Conservation (phyloP, 2,888 invertebrate species). For the Caenorhabditis macrosperma region DNA sequence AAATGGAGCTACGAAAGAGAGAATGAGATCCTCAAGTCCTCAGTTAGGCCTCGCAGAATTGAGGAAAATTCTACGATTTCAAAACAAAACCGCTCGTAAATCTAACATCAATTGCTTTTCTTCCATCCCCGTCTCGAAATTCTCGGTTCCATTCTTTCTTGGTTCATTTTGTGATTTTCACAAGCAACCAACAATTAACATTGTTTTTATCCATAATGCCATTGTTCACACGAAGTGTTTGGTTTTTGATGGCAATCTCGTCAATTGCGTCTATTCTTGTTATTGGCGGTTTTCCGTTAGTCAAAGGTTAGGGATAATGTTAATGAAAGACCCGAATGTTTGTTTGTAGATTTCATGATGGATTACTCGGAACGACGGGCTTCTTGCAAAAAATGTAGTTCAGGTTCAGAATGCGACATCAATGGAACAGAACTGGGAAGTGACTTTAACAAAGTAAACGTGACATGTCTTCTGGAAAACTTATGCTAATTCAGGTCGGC, state of each 20-base stretch:
- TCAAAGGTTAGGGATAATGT: slow-evolving; percentile 20
- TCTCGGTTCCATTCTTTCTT: slow-evolving; percentile 29
- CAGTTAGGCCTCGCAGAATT: slow-evolving; percentile 38
- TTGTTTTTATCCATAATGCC: neutral
- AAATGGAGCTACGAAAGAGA: slow-evolving; percentile 26
- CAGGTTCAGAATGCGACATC: neutral
- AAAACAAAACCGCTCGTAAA: slow-evolving; percentile 52
- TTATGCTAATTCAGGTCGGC: neutral
- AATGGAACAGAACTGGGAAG: slow-evolving; percentile 1
- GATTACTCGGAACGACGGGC: too few relatives aligned
- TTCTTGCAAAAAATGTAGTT: neutral
- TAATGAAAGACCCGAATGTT: too few relatives aligned
- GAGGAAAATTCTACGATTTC: slow-evolving; percentile 41
- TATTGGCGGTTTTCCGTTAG: slow-evolving; percentile 19
- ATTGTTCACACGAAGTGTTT: neutral
- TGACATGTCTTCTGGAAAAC: neutral
- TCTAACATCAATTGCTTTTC: slow-evolving; percentile 57
- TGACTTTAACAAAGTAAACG: neutral
- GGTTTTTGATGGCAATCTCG: slow-evolving; percentile 1
- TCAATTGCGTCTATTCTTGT: neutral
- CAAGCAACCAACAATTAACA: neutral
- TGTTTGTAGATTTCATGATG: too few relatives aligned
- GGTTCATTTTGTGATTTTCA: neutral
- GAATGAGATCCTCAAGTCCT: slow-evolving; percentile 40
- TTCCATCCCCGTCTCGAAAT: slow-evolving; percentile 28